Evolutionary conservation across 2,113 vertebrate species (phyloP), one percentile per base, ranked within the genome.

Genomic region (Neolamprologus variostigma): DNA sequence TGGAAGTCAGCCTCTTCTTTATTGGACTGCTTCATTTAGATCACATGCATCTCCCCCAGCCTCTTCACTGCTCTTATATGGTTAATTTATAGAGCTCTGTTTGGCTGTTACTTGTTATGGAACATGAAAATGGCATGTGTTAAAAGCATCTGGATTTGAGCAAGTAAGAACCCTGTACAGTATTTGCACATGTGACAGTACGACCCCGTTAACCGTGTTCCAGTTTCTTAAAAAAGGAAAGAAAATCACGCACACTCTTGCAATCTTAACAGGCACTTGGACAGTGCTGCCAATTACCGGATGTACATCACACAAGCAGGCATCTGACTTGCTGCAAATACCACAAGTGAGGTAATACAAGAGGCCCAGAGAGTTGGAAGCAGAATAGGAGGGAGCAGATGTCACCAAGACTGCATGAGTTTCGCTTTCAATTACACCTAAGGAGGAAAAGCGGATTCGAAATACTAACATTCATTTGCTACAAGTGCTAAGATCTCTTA

Each of bases 271-370:
- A 83, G 66, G 53, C 87, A 85, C 82, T 91, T 71, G 79, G 85
- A 40, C 59, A 3, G 4, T 12, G 53, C 68, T 40, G 81, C 84
- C 80, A 92, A 90, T 92, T 88, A 91, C 63, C 10, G 4, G 81
- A 82, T 85, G 54, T 45, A 47, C 84, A 82, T 88, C 80, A 40
- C 84, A 89, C 73, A 86, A 87, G 81, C 78, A 51, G 91, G 45
- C 83, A 89, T 86, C 81, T 90, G 85, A 83, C 66, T 26, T 28
- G 80, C 84, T 85, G 81, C 68, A 82, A 79, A 90, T 85, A 86
- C 23, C 84, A 78, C 45, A 35, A 86, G 42, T 63, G 83, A 84
- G 23, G 51, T 33, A 83, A 90, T 81, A 37, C 61, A 54, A 54
- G 61, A 66, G 51, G 40, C 71, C 31, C 35, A 57, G 59, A 47